Evolutionary conservation across 2,888 invertebrate species (phyloP).

Genomic region (Acleris emargana): DNA sequence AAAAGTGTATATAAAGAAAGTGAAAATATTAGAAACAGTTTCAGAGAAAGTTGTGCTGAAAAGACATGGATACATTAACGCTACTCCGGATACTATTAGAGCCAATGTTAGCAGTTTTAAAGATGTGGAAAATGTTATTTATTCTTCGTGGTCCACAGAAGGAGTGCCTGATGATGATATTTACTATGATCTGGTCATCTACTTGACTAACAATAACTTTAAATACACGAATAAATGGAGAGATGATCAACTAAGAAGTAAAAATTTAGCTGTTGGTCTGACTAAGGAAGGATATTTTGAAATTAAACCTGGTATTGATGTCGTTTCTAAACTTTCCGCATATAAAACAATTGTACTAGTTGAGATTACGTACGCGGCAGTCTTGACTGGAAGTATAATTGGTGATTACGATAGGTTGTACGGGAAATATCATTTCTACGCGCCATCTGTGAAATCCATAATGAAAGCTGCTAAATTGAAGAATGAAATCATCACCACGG

Average conservation of each 20-base stretch:
- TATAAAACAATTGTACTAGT: slow-evolving; percentile 55
- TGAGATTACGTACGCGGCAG: slow-evolving; percentile 54
- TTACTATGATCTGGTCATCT: slow-evolving; percentile 49
- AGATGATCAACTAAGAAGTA: slow-evolving; percentile 44
- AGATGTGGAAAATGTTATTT: slow-evolving; percentile 52
- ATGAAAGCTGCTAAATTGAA: slow-evolving; percentile 60
- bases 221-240: slow-evolving; percentile 57
- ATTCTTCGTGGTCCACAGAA: slow-evolving; percentile 53
- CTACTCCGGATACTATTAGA: slow-evolving; percentile 49
- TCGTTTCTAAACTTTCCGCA: slow-evolving; percentile 52
- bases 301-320: slow-evolving; percentile 52
- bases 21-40: slow-evolving; percentile 53
- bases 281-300: slow-evolving; percentile 46
- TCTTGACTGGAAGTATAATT: slow-evolving; percentile 56
- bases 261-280: slow-evolving; percentile 48
- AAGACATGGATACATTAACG: slow-evolving; percentile 55
- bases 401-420: slow-evolving; percentile 59
- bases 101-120: slow-evolving; percentile 45
- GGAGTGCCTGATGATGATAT: slow-evolving; percentile 57
- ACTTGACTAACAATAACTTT: slow-evolving; percentile 48
- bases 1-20: slow-evolving; percentile 50
- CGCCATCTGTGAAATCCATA: slow-evolving; percentile 58
- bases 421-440: slow-evolving; percentile 68
- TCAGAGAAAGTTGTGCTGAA: slow-evolving; percentile 52
- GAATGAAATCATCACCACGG: slow-evolving; percentile 59